Conservation (phyloP, 2,888 invertebrate genomes). For the Callimorpha dominula region DNA sequence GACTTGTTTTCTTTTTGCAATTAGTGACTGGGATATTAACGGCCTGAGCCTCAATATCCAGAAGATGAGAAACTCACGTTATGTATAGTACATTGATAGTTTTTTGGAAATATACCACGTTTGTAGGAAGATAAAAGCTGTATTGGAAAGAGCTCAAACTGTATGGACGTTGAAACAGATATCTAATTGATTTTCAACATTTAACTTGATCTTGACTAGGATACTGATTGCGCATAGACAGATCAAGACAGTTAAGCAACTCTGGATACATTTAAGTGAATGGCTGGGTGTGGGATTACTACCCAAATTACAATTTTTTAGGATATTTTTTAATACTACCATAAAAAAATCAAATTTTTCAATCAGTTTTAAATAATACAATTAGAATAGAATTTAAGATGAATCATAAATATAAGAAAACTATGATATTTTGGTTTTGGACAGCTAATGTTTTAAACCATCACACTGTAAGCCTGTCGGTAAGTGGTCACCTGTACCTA, state of each 20-base stretch:
- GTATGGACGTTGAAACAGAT: not conserved
- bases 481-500: too few relatives aligned
- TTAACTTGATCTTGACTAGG: not conserved
- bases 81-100: not conserved
- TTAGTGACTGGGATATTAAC: conserved; percentile 56
- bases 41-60: conserved; percentile 31
- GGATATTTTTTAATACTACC: not conserved
- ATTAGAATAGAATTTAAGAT: not conserved
- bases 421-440: too few relatives aligned
- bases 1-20: conserved; percentile 62
- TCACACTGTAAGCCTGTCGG: too few relatives aligned
- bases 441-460: too few relatives aligned
- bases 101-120: not conserved
- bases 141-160: not conserved
- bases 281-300: not conserved
- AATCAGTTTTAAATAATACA: not conserved
- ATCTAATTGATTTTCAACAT: not conserved
- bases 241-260: too few relatives aligned
- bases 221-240: too few relatives aligned
- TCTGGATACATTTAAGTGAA: not conserved
- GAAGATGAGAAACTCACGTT: conserved; percentile 20
- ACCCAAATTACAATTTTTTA: not conserved
- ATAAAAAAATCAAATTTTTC: not conserved
- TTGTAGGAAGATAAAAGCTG: not conserved
- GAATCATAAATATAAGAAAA: not conserved